These are phyloP conservation scores for Galerucella pusilla DNA, from an alignment of 2,888 invertebrate genomes.

Conservation along the genomic window DNA sequence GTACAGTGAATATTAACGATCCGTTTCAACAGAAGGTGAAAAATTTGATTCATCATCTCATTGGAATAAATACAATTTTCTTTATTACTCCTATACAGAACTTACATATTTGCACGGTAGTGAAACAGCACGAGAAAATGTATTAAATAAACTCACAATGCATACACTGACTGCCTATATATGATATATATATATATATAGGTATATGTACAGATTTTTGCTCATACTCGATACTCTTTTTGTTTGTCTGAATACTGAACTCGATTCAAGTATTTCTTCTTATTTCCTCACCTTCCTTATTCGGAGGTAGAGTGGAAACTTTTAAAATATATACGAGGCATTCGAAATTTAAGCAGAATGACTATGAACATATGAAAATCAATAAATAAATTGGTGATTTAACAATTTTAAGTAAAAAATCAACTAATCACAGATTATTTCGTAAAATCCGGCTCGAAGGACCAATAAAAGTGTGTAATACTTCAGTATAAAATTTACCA, in stretches of 20 bases:
- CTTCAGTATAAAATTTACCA: too few relatives aligned
- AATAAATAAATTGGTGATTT: not conserved
- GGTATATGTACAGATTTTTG: constrained; percentile 17
- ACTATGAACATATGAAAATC: not conserved
- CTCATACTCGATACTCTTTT: constrained; percentile 14
- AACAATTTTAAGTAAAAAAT: too few relatives aligned
- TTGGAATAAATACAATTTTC: constrained; percentile 27
- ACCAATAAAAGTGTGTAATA: too few relatives aligned
- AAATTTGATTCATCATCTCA: not conserved
- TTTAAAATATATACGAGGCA: not conserved
- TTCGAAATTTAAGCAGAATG: not conserved
- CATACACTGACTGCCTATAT: constrained; percentile 21
- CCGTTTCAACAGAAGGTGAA: not conserved
- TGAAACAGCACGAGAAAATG: constrained; percentile 29
- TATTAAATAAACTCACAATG: constrained; percentile 34
- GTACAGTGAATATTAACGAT: too few relatives aligned
- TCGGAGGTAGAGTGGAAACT: constrained; percentile 12
- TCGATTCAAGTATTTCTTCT: constrained; percentile 24
- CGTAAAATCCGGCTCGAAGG: too few relatives aligned
- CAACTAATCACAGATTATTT: too few relatives aligned
- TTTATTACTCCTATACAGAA: constrained; percentile 8
- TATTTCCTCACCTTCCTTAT: constrained; percentile 29
- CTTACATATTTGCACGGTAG: constrained; percentile 17
- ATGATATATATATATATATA: too few relatives aligned
- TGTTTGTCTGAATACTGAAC: constrained; percentile 26